Evolutionary conservation across 2,797 vertebrate genomes (phyloP), one percentile per base, ranked within the genome.

Genomic region (Myotis planiceps): DNA sequence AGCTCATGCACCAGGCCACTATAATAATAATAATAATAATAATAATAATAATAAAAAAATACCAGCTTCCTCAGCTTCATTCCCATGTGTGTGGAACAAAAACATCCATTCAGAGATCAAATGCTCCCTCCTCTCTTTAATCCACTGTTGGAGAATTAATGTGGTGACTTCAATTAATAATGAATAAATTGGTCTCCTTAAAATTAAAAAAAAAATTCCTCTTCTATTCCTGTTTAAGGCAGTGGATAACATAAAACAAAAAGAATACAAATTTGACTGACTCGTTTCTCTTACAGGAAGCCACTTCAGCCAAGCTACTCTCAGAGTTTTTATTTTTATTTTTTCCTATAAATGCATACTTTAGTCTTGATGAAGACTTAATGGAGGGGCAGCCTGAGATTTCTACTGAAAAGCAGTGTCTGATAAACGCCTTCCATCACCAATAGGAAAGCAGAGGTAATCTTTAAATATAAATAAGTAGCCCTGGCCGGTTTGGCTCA

Each of bases 401-500:
- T 95, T 88, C 23, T 69, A 47, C 49, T 8, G n/a, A 68, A 95
- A 94, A 97, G 45, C 9, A 55, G 63, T 55, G 83, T 94, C 95
- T 96, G 93, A 97, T 96, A 97, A 97, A 92, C 10, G 90, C 58
- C 87, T 94, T 95, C 92, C 27, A 58, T 9, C 27, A 68, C 66
- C 81, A 98, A 91, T n/a, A 76, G 66, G 47, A 60, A 97, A 94
- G 0, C 79, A 72, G 89, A 90, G 68, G 83, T 78, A 96, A 98
- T 93, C 92, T 91, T 93, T 85, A 19, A 84, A 86, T 85, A 88
- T 34, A 93, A 63, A 95, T 39, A 96, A 96, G 93, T 88, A 95
- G 45, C 45, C 45, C 45, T 45, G 45, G 45, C 45, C 1, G 3
- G 45, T 45, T 45, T 45, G 45, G 45, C 45, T 45, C 45, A 45